These are phyloP conservation scores for Callaeas wilsoni DNA, from an alignment of 2,113 vertebrate species.

Conservation along the genomic window DNA sequence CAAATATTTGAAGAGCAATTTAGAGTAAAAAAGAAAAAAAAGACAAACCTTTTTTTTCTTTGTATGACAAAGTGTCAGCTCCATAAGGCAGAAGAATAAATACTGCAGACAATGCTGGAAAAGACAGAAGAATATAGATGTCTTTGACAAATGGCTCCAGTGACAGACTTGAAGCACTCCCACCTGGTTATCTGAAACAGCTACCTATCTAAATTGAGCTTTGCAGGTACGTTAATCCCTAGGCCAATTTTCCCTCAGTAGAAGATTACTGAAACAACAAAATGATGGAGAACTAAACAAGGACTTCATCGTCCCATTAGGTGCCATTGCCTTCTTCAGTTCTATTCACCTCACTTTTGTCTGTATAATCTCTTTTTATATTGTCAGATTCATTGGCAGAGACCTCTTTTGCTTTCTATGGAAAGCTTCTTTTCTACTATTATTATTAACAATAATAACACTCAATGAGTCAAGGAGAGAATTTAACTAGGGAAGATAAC, in stretches of 20 bases:
- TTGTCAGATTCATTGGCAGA: background rate
- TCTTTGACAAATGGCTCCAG: background rate
- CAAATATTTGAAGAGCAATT: background rate
- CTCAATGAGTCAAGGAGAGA: slow-evolving; percentile 26
- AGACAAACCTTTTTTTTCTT: background rate
- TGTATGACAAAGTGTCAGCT: background rate
- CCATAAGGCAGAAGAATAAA: background rate
- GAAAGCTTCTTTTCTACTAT: background rate
- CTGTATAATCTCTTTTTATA: background rate
- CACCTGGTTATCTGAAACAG: background rate
- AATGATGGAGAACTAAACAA: background rate
- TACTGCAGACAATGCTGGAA: background rate
- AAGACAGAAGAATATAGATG: background rate
- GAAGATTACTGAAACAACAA: background rate
- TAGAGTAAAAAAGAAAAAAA: background rate
- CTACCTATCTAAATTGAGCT: background rate
- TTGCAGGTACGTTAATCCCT: background rate
- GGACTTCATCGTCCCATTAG: background rate
- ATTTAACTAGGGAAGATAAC: slow-evolving; percentile 3
- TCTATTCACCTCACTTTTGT: background rate
- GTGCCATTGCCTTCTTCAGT: background rate
- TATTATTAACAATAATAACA: slow-evolving; percentile 18
- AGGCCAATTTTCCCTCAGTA: background rate
- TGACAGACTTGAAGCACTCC: background rate
- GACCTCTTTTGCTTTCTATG: background rate